Conservation (phyloP, 2,888 invertebrate genomes). For the Acanthosepion lycidas region DNA sequence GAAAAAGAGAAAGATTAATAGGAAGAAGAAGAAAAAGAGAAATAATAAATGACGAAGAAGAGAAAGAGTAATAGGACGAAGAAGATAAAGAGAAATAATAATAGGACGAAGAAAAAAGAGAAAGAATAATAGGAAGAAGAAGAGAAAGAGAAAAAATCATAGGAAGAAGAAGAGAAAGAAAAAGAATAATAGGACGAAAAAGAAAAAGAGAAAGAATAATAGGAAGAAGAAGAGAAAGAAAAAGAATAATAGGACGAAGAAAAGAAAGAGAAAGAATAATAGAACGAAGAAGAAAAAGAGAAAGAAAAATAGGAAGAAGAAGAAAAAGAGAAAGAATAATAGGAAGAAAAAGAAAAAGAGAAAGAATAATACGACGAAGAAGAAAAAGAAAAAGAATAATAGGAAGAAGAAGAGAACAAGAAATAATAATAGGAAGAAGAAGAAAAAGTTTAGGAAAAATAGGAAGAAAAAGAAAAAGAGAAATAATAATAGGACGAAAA, state of each 20-base stretch:
- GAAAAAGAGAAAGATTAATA: not conserved
- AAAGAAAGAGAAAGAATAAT: too few relatives aligned
- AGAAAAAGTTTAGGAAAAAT: too few relatives aligned
- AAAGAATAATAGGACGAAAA: too few relatives aligned
- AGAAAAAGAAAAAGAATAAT: not conserved
- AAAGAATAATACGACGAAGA: not conserved
- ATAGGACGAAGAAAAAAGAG: not conserved
- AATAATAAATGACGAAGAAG: too few relatives aligned
- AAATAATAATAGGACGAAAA: too few relatives aligned
- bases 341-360: not conserved
- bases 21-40: not conserved
- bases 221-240: not conserved
- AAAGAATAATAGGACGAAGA: too few relatives aligned
- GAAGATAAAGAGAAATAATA: not conserved
- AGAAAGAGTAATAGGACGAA: not conserved
- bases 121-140: not conserved
- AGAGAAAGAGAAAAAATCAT: not conserved
- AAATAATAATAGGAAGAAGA: too few relatives aligned
- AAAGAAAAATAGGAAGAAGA: too few relatives aligned
- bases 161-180: not conserved
- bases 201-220: not conserved
- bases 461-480: not conserved
- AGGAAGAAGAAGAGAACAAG: not conserved
- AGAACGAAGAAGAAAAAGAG: too few relatives aligned
- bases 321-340: not conserved